phyloP scores from a whole-genome alignment of 2,113 vertebrate genomes.

The Pteronura brasiliensis region DNA sequence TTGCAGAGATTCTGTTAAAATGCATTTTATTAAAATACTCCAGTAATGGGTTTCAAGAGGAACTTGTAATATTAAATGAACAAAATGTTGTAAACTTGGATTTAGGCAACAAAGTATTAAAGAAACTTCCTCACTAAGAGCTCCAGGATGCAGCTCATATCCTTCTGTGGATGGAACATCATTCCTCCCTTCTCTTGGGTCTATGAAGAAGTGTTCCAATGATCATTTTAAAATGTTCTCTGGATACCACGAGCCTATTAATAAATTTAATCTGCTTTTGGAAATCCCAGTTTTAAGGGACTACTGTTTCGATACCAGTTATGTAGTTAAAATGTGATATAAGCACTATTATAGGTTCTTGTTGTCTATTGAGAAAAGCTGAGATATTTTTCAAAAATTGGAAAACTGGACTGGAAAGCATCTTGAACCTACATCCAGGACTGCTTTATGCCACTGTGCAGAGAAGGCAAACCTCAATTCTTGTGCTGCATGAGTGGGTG shows the following conservation, averaged over 20 bases:
- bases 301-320: background rate
- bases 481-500: background rate
- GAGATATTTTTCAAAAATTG: background rate
- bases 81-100: background rate
- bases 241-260: background rate
- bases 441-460: background rate
- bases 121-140: background rate
- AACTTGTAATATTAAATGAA: background rate
- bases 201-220: background rate
- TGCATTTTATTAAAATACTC: background rate
- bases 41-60: background rate
- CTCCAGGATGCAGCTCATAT: background rate
- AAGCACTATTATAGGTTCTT: background rate
- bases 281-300: background rate
- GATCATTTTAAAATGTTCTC: background rate
- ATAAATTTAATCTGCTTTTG: background rate
- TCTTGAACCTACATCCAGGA: background rate
- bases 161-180: background rate
- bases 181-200: background rate
- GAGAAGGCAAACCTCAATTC: background rate
- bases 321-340: background rate
- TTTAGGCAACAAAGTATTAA: background rate
- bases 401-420: background rate
- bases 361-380: background rate
- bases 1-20: background rate